A percentile compares a stretch with the other conserved stretches of the same genome.
Conservation (phyloP, 1,140 invertebrate species). For the Drosophila fuyamai region DNA sequence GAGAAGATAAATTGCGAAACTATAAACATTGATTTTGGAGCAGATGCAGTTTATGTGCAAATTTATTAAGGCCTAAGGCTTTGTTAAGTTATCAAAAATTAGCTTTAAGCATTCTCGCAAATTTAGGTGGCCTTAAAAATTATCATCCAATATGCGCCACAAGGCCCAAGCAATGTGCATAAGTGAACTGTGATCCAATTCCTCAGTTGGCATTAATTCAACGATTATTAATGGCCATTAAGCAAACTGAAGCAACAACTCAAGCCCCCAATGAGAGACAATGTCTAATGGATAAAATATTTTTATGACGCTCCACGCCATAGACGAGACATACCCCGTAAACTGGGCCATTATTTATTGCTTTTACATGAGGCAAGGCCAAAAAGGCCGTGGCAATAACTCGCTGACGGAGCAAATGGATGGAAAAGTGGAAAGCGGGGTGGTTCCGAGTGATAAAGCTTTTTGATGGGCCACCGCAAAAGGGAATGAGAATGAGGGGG, state of each 20-base stretch:
- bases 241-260: constrained; percentile 52
- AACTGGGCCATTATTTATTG: constrained; percentile 78
- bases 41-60: neutral
- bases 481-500: constrained; percentile 13
- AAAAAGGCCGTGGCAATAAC: constrained; percentile 43
- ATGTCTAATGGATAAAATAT: constrained; percentile 78
- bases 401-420: constrained; percentile 12
- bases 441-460: constrained; percentile 35
- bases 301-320: constrained; percentile 62
- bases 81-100: constrained; percentile 8
- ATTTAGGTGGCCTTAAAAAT: constrained; percentile 5
- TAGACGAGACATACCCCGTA: constrained; percentile 35
- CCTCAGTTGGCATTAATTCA: constrained; percentile 66
- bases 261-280: constrained; percentile 37
- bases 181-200: constrained; percentile 38
- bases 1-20: constrained; percentile 34
- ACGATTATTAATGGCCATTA: constrained; percentile 78
- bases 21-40: constrained; percentile 33
- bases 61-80: constrained; percentile 7
- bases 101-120: constrained; percentile 5
- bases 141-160: constrained; percentile 24
- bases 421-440: constrained; percentile 11
- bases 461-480: constrained; percentile 39
- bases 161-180: neutral
- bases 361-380: constrained; percentile 72